phyloP scores from a whole-genome alignment of 2,113 vertebrate genomes.

The Dermatemys mawii region DNA sequence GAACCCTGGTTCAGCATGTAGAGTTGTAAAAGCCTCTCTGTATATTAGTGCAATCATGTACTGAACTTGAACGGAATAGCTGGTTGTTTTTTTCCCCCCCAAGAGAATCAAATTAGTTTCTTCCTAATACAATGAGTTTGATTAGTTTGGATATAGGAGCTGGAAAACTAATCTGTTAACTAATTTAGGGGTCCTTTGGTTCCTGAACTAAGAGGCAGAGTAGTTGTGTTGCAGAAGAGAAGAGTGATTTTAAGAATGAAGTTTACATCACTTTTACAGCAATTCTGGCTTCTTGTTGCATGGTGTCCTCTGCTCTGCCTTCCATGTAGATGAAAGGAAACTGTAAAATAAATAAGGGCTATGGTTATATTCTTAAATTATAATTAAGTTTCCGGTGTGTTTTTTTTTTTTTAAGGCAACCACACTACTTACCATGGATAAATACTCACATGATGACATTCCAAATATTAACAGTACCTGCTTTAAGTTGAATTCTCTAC shows the following conservation, averaged over 20 bases:
- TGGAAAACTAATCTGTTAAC: background rate
- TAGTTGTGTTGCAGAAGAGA: background rate
- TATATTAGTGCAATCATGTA: background rate
- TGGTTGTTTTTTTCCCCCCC: background rate
- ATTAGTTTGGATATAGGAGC: background rate
- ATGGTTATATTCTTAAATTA: background rate
- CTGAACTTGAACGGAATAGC: background rate
- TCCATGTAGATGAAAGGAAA: fast-evolving
- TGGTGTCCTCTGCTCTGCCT: background rate
- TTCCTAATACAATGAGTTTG: background rate
- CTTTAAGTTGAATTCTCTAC: constrained; percentile 97
- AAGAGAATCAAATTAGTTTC: background rate
- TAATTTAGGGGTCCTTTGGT: background rate
- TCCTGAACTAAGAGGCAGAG: background rate
- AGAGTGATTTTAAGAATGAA: background rate
- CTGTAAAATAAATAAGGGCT: background rate
- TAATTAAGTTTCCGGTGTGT: background rate
- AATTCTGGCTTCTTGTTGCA: background rate
- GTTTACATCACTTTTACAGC: background rate
- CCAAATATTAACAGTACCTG: constrained; percentile 96
- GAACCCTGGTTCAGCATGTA: background rate
- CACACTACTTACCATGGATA: constrained; percentile 98
- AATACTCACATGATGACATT: constrained; percentile 93
- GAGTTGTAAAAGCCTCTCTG: background rate
- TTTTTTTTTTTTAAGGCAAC: constrained; percentile 84